phyloP scores from a whole-genome alignment of 2,797 vertebrate genomes.

The Furcifer pardalis region DNA sequence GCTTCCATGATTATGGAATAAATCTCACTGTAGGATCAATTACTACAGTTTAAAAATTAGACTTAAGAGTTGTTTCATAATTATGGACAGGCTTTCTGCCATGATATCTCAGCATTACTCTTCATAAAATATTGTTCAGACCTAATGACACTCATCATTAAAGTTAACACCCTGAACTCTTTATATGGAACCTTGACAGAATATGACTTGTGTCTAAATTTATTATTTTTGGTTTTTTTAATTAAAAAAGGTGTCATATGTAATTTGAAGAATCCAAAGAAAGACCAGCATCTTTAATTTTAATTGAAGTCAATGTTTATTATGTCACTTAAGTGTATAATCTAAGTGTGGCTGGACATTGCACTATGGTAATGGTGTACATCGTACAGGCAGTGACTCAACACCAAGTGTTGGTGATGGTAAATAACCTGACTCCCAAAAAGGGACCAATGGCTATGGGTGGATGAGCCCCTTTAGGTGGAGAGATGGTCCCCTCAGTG shows the following conservation, averaged over 20 bases:
- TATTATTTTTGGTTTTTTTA: neutral
- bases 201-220: constrained; percentile 30
- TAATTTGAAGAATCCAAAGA: constrained; percentile 1
- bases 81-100: constrained; percentile 54
- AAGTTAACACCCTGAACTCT: neutral
- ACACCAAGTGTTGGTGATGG: too few species aligned
- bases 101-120: constrained; percentile 56
- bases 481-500: too few species aligned
- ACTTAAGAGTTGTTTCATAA: constrained; percentile 63
- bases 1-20: constrained; percentile 67
- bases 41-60: constrained; percentile 68
- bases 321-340: too few species aligned
- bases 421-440: too few species aligned
- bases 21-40: constrained; percentile 74
- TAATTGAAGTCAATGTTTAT: neutral
- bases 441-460: too few species aligned
- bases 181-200: constrained; percentile 48
- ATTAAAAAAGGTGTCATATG: neutral
- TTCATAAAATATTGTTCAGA: constrained; percentile 56
- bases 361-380: too few species aligned
- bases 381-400: too few species aligned
- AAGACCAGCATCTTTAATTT: neutral
- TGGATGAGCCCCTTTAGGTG: too few species aligned
- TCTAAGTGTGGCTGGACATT: too few species aligned
- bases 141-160: constrained; percentile 51